Conservation (phyloP, 1,140 invertebrate genomes). For the Philaenus spumarius region DNA sequence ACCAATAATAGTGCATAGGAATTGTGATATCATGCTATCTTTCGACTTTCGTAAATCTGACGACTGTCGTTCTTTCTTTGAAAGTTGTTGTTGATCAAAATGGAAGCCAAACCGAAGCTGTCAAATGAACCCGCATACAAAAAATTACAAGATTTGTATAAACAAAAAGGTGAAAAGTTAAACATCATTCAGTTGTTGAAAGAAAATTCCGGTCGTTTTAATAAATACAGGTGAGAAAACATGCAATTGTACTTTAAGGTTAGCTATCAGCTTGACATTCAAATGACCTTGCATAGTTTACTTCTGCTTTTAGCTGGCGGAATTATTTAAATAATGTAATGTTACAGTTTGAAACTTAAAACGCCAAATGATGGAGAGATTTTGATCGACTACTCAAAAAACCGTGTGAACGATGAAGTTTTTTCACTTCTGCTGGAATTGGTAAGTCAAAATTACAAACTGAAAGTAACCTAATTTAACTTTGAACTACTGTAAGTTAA, state of each 20-base stretch:
- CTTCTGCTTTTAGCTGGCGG: constrained; percentile 28
- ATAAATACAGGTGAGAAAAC: constrained; percentile 66
- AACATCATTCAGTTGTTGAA: constrained; percentile 71
- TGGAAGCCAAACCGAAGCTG: constrained; percentile 45
- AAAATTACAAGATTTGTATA: constrained; percentile 59
- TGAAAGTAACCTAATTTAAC: no score
- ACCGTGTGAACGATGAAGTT: constrained; percentile 75
- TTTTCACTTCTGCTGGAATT: constrained; percentile 70
- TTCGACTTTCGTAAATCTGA: no score
- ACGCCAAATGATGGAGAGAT: constrained; percentile 83
- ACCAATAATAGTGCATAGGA: no score
- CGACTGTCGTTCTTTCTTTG: no score
- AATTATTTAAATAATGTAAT: constrained; percentile 27
- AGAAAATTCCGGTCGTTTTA: constrained; percentile 65
- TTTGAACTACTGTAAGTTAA: no score
- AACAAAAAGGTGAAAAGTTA: constrained; percentile 57
- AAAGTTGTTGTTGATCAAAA: constrained; percentile 27
- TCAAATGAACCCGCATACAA: constrained; percentile 37
- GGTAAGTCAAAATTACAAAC: constrained; percentile 43
- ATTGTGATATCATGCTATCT: no score
- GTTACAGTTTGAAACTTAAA: constrained; percentile 58
- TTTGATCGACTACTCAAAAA: constrained; percentile 95
- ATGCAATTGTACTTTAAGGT: constrained; percentile 16
- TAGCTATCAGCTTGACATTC: background rate
- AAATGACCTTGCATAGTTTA: constrained; percentile 1